Conservation (phyloP, 2,797 vertebrate genomes). For the Coregonus suidteri region DNA sequence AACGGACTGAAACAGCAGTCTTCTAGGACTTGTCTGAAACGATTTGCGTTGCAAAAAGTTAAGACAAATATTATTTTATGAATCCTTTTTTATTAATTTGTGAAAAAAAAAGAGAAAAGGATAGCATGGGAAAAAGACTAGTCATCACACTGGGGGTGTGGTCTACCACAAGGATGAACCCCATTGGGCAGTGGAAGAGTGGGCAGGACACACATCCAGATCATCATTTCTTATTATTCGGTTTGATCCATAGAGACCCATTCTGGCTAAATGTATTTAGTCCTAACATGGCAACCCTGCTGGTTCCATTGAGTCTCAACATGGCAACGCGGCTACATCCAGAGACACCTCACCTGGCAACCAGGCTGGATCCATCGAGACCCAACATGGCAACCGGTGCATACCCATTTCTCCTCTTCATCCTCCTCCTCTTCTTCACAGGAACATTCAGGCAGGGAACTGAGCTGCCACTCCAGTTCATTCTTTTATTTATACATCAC, state of each 20-base stretch:
- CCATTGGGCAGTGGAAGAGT: slow-evolving; percentile 63
- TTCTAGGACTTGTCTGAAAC: too few species aligned
- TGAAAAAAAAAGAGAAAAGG: slow-evolving; percentile 85
- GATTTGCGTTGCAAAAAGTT: too few species aligned
- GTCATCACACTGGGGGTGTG: slow-evolving; percentile 74
- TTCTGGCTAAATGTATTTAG: too few species aligned
- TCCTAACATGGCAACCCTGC: too few species aligned
- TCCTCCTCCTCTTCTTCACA: slow-evolving; percentile 28
- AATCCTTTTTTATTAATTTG: slow-evolving; percentile 81
- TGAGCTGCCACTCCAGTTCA: slow-evolving; percentile 67
- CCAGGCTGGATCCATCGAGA: too few species aligned
- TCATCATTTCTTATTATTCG: neutral
- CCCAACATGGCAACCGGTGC: slow-evolving; percentile 49
- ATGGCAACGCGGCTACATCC: neutral
- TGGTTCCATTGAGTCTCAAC: neutral
- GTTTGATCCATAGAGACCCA: too few species aligned
- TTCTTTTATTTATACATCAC: slow-evolving; percentile 75
- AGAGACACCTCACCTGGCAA: too few species aligned
- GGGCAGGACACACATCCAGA: slow-evolving; percentile 76
- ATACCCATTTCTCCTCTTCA: slow-evolving; percentile 31
- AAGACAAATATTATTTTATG: slow-evolving; percentile 65
- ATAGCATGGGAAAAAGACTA: slow-evolving; percentile 90
- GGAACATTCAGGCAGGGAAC: slow-evolving; percentile 79
- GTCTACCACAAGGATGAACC: too few species aligned
- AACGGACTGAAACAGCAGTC: too few species aligned